Evolutionary conservation across 2,113 vertebrate genomes (phyloP).

Genomic region (Colistium nudipinnis): DNA sequence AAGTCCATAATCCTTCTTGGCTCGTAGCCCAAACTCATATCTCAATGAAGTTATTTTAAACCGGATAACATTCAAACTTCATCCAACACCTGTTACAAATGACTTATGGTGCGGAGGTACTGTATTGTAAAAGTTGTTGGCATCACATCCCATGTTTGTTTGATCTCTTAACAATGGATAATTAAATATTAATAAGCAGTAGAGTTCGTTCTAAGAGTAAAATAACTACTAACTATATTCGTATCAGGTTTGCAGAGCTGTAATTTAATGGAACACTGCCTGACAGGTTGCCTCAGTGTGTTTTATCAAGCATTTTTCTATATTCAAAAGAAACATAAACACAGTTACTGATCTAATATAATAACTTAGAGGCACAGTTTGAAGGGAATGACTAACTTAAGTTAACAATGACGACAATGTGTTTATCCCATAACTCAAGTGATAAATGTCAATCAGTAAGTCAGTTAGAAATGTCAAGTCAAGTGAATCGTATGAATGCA

Average conservation of each 20-base stretch:
- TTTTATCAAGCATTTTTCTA: too few species aligned
- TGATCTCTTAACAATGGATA: not conserved
- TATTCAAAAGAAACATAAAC: too few species aligned
- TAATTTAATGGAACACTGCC: too few species aligned
- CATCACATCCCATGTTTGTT: conserved; percentile 9
- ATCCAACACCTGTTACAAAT: conserved; percentile 57
- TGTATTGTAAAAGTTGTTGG: conserved; percentile 37
- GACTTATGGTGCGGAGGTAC: conserved; percentile 8
- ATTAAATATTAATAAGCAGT: not conserved
- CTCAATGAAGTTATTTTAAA: conserved; percentile 13
- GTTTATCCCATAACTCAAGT: too few species aligned
- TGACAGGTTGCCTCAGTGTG: too few species aligned
- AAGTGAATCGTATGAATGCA: conserved; percentile 10
- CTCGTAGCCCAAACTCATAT: conserved; percentile 43
- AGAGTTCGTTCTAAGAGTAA: conserved; percentile 5
- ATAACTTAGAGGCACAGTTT: too few species aligned
- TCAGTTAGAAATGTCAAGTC: not conserved
- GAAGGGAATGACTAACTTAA: too few species aligned
- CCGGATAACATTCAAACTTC: conserved; percentile 40
- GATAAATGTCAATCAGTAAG: not conserved
- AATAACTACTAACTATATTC: too few species aligned
- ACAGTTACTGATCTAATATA: too few species aligned
- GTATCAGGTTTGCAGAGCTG: conserved; percentile 17
- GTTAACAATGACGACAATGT: too few species aligned
- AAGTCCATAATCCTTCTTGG: conserved; percentile 40